Base-by-base conservation (phyloP, 2,113 vertebrate species). In the Sigmodon hispidus region DNA sequence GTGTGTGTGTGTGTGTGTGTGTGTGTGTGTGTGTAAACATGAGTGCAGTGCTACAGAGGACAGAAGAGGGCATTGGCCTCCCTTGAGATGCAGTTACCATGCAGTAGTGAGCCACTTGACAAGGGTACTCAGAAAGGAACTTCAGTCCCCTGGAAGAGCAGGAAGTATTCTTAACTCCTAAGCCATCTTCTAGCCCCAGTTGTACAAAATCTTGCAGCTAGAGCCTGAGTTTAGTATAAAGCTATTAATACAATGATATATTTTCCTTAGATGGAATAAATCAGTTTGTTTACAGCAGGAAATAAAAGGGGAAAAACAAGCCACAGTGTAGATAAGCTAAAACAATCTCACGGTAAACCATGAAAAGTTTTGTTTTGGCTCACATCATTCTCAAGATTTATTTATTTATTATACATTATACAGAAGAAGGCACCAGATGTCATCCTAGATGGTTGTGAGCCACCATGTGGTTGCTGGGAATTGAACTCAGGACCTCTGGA, bases 181-280 rank as follows among this genome's bases (percentile, higher is more conserved):
- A 83, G n/a, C n/a, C 80, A 61, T 59, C n/a, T 83, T 83, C 55
- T 61, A 83, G n/a, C 24, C 55, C 13, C 22, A 83, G 55, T 40
- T 83, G 55, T 61, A 43, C 40, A 83, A 86, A 97, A 90, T 92
- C 50, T 89, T 92, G 8, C 73, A 85, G 24, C 70, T 81, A 93
- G 93, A 93, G 16, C 50, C 57, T 40, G 45, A 69, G 57, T 93
- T 29, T 91, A 63, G n/a, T 57, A 93, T 80, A 95, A 91, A 96
- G 72, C 73, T 85, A 5, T 89, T 69, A 61, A 61, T 83, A 31
- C 24, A 83, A 94, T 93, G 61, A 95, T 16, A 24, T 92, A 16
- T 87, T 94, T 95, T 92, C 52, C 59, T 91, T 96, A 96, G 94
- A 43, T 93, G 43, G 17, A 95, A 29, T 87, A 90, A 85, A 93